These are phyloP conservation scores for Sialia sialis DNA, from an alignment of 2,113 vertebrate species.

Conservation along the genomic window DNA sequence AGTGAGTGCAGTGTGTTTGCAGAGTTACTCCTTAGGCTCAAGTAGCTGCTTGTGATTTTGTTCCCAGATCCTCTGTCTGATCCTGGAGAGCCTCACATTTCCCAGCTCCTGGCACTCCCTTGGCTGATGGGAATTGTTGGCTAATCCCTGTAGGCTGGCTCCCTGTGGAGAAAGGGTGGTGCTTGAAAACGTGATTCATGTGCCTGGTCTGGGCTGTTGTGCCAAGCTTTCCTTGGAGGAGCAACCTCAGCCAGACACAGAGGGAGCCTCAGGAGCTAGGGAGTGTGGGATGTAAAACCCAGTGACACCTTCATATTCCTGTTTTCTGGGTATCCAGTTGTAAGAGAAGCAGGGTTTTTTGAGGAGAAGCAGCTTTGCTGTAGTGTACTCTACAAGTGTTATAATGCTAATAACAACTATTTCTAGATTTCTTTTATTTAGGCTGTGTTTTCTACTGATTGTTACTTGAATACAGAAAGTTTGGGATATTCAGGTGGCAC, in stretches of 20 bases:
- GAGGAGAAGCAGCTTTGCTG: background rate
- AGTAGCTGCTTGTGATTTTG: background rate
- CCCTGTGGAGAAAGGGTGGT: background rate
- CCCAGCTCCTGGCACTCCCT: background rate
- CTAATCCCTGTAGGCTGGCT: background rate
- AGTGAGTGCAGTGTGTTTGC: background rate
- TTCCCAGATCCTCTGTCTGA: background rate
- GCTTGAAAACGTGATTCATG: background rate
- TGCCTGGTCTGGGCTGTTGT: background rate
- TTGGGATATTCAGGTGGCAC: background rate
- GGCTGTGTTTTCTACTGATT: background rate
- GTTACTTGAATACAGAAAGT: background rate
- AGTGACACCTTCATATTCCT: background rate
- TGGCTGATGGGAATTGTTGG: background rate
- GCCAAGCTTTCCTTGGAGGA: background rate
- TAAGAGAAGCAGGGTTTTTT: background rate
- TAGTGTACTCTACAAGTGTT: background rate
- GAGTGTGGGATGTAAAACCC: background rate
- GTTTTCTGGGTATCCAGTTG: background rate
- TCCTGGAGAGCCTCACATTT: background rate
- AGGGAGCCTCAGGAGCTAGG: background rate
- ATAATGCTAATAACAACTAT: background rate
- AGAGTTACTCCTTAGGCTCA: background rate
- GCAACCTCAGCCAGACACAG: background rate
- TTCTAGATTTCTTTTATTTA: background rate